Evolutionary conservation across 23 tunicate genomes (phyloP).

Genomic region (Styela clava): DNA sequence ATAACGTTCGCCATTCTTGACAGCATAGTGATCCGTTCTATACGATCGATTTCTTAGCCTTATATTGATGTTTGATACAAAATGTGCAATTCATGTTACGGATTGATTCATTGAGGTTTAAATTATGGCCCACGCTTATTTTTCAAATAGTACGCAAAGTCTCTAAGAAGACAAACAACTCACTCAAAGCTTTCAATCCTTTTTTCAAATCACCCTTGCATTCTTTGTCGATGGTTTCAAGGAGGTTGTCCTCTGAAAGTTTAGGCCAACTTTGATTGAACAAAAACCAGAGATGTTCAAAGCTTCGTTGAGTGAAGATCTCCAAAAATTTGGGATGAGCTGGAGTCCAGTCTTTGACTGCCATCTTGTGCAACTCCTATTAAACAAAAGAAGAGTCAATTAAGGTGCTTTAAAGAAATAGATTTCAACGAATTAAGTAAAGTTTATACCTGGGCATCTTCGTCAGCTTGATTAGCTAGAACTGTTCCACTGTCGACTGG

Average conservation of each 20-base stretch:
- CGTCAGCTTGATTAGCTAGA: conserved; percentile 50
- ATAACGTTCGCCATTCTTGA: too few species aligned
- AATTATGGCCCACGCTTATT: too few species aligned
- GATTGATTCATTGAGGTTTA: too few species aligned
- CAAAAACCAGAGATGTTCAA: conserved; percentile 73
- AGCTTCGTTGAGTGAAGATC: conserved; percentile 76
- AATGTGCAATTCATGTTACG: too few species aligned
- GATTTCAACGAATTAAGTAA: too few species aligned
- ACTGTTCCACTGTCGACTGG: conserved; percentile 67
- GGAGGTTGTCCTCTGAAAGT: conserved; percentile 40
- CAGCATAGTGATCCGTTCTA: too few species aligned
- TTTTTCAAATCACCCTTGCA: conserved; percentile 53
- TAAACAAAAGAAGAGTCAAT: too few species aligned
- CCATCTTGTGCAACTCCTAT: conserved; percentile 47
- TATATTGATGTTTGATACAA: too few species aligned
- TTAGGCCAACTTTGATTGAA: conserved; percentile 80
- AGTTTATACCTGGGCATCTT: conserved; percentile 84
- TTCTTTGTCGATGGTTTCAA: conserved; percentile 53
- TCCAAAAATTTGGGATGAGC: conserved; percentile 60
- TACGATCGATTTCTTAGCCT: too few species aligned
- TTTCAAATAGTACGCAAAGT: too few species aligned
- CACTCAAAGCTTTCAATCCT: conserved; percentile 67
- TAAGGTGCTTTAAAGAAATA: too few species aligned
- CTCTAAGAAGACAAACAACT: too few species aligned
- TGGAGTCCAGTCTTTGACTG: conserved; percentile 71